Percentiles rank a stretch among this genome's conserved stretches.
Evolutionary conservation across 2,113 vertebrate species (phyloP).

Genomic region (Parotia lawesii): DNA sequence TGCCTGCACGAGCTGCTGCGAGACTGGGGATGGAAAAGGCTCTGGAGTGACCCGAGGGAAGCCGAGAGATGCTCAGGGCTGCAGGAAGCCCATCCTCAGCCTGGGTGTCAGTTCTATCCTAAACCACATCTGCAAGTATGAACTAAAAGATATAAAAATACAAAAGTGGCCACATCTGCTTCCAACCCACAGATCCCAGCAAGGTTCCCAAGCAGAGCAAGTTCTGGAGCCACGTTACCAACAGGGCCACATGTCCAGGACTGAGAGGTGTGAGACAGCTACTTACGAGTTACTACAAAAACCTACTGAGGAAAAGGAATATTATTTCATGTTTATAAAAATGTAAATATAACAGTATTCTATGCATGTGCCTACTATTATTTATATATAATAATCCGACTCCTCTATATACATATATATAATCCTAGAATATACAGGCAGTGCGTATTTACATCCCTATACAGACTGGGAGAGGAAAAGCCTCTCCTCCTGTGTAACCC

Average conservation of each 20-base stretch:
- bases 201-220: background rate
- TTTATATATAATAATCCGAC: background rate
- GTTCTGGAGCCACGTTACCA: background rate
- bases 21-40: background rate
- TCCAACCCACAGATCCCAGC: background rate
- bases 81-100: background rate
- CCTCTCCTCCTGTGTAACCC: background rate
- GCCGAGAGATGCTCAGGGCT: background rate
- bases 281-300: background rate
- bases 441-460: background rate
- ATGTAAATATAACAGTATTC: background rate
- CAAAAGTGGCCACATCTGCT: background rate
- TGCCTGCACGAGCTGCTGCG: background rate
- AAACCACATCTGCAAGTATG: background rate
- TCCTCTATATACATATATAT: constrained; percentile 46
- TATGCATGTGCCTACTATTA: background rate
- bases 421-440: constrained; percentile 16
- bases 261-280: background rate
- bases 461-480: background rate
- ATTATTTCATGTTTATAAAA: constrained; percentile 18
- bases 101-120: background rate
- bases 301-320: background rate
- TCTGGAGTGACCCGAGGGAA: background rate
- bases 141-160: background rate
- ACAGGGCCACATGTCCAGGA: background rate